These are phyloP conservation scores for Lasioglossum morio DNA, from an alignment of 2,888 invertebrate species.

Conservation along the genomic window DNA sequence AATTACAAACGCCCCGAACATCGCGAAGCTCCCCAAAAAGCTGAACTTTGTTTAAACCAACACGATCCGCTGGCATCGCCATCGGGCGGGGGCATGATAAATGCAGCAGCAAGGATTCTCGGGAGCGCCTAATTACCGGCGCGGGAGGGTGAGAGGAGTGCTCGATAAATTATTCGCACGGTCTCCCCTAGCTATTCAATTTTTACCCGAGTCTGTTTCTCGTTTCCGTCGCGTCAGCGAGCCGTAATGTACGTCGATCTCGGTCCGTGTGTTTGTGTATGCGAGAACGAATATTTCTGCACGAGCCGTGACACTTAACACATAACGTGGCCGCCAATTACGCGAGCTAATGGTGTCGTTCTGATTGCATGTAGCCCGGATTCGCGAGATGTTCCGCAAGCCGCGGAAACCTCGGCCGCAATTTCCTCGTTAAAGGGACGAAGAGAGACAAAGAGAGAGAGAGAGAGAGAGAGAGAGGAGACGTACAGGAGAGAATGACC, in stretches of 20 bases:
- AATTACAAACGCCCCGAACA: neutral
- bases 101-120: neutral
- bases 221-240: neutral
- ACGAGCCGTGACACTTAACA: neutral
- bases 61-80: neutral
- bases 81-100: neutral
- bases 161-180: constrained; percentile 2
- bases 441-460: neutral
- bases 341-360: constrained; percentile 8
- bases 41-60: neutral
- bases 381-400: neutral
- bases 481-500: neutral
- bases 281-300: neutral
- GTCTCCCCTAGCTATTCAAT: neutral
- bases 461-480: neutral
- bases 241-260: neutral
- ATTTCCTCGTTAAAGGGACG: neutral
- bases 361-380: neutral
- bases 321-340: constrained; percentile 20
- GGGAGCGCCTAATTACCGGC: constrained; percentile 12
- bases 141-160: neutral
- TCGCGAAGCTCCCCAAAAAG: neutral
- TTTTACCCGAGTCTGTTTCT: neutral
- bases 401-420: neutral
- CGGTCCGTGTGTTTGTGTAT: neutral